Percentiles rank a stretch among this genome's conserved stretches.
Conservation (phyloP, 2,888 invertebrate species). For the Amphipyra tragopoginis region DNA sequence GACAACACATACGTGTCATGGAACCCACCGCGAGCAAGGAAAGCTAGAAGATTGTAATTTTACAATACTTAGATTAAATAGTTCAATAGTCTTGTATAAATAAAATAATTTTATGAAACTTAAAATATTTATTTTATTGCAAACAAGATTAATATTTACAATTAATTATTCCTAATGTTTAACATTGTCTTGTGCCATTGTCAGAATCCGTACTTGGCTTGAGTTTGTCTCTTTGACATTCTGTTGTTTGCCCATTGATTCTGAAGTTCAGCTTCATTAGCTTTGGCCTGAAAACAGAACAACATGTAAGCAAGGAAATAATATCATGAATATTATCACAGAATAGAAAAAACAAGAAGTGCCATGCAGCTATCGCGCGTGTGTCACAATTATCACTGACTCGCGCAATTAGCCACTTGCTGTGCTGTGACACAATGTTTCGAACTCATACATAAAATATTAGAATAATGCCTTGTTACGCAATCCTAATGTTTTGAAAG, state of each 20-base stretch:
- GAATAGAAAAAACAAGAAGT: too few relatives aligned
- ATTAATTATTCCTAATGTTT: conserved; percentile 5
- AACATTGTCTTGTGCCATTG: conserved; percentile 9
- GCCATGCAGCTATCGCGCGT: too few relatives aligned
- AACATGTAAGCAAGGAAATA: neutral
- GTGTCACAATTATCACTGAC: too few relatives aligned
- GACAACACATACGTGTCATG: conserved; percentile 96
- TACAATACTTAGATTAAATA: conserved; percentile 43
- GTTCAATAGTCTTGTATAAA: conserved; percentile 44
- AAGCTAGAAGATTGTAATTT: conserved; percentile 94
- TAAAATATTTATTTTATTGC: conserved; percentile 36
- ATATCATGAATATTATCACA: too few relatives aligned
- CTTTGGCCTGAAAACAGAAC: conserved; percentile 94
- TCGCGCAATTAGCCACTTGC: too few relatives aligned
- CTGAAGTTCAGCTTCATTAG: conserved; percentile 97
- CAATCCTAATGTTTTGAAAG: too few relatives aligned
- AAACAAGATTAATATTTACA: conserved; percentile 35
- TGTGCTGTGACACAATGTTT: too few relatives aligned
- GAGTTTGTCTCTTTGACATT: conserved; percentile 95
- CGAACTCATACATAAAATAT: too few relatives aligned
- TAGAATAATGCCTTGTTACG: too few relatives aligned
- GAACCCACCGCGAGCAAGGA: conserved; percentile 95
- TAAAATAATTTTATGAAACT: conserved; percentile 39
- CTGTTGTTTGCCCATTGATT: conserved; percentile 98
- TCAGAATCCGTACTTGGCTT: conserved; percentile 98